Base-by-base conservation (phyloP, 2,113 vertebrate species). In the Leptobrachium ailaonicum region DNA sequence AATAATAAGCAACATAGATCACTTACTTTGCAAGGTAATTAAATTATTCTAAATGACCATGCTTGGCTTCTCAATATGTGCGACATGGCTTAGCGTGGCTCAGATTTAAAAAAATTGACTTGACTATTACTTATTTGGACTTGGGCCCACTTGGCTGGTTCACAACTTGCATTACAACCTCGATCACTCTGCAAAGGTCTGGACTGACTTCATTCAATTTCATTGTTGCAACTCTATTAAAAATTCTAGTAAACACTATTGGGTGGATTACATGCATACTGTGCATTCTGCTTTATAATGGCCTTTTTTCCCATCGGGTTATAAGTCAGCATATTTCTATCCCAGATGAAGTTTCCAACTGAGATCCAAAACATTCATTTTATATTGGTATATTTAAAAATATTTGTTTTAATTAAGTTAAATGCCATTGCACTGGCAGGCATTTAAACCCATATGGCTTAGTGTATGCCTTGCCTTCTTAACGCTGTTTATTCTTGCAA, bases 391-490 rank as follows among this genome's bases (percentile, higher is more conserved):
- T 73, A 73, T 79, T 73, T 66, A 73, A 73, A 73, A 66, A 67
- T 58, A 79, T 79, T 79, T 73, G n/a, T 73, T 79, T 79, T 79
- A 79, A 79, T 66, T 73, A 73, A 73, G 14, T 79, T 73, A 79
- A 66, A 72, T 73, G 54, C 45, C 5, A 62, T 79, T 73, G 41
- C 77, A 79, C 69, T 73, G 69, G 77, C 77, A 73, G 77, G 54
- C 62, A 14, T 41, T 50, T 56, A 73, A 56, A 62, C 67, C 68
- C 68, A 2, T 70, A 70, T 70, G 68, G 45, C 14, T 47, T 70
- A 70, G 44, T 20, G 41, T 47, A 50, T 70, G 68, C 12, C 44
- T 78, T 58, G 56, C 66, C 66, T 70, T 77, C 12, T 62, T 71
- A 53, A 62, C 43, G 60, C 69, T 78, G 76, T 78, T 78, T 78